Evolutionary conservation across 2,888 invertebrate species (phyloP).

Genomic region (Apotomis capreana): DNA sequence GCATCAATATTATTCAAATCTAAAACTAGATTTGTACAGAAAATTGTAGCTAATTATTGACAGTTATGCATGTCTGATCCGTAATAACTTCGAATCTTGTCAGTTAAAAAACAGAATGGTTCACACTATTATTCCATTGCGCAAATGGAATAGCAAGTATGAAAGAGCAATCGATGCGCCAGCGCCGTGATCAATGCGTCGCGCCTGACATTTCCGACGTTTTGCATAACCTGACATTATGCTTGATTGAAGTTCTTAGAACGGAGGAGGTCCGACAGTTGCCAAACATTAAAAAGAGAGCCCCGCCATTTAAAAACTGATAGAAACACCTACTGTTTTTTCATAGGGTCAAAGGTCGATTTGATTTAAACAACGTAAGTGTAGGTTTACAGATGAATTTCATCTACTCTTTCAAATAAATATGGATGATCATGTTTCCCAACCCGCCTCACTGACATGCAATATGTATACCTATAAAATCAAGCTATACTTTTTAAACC

Average conservation of each 20-base stretch:
- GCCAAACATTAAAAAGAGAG: slow-evolving; percentile 2
- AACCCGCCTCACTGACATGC: too few relatives aligned
- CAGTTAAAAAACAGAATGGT: slow-evolving; percentile 37
- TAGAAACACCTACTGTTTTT: slow-evolving; percentile 7
- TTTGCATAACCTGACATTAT: slow-evolving; percentile 72
- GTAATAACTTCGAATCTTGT: slow-evolving; percentile 21
- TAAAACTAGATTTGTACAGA: not conserved
- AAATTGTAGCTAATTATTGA: not conserved
- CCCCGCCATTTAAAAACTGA: not conserved
- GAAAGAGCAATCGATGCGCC: slow-evolving; percentile 50
- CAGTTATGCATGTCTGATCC: slow-evolving; percentile 9
- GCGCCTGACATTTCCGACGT: slow-evolving; percentile 63
- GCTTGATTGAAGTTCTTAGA: slow-evolving; percentile 58
- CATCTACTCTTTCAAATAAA: too few relatives aligned
- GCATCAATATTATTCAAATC: too few relatives aligned
- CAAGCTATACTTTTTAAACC: too few relatives aligned
- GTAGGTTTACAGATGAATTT: too few relatives aligned
- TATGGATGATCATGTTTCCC: too few relatives aligned
- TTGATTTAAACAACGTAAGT: too few relatives aligned
- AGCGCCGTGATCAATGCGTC: slow-evolving; percentile 53
- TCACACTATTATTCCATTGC: slow-evolving; percentile 39
- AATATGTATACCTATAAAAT: too few relatives aligned
- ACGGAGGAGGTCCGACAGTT: slow-evolving; percentile 50
- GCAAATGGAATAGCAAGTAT: slow-evolving; percentile 46
- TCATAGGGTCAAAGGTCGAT: not conserved